phyloP scores from a whole-genome alignment of 2,888 invertebrate genomes.

The Diogma glabrata region DNA sequence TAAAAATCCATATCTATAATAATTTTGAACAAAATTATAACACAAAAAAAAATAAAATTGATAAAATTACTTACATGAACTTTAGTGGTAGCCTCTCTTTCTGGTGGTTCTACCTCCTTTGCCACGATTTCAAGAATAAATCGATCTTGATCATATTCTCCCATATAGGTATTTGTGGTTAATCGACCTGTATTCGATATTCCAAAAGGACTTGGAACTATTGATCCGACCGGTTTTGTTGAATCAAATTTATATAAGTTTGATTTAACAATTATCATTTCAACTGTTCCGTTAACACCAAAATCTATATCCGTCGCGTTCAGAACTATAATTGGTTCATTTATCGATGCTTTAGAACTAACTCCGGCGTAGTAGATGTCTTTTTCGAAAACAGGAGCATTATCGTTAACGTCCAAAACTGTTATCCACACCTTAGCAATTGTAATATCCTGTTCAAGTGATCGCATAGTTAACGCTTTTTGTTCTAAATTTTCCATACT shows the following conservation, averaged over 20 bases:
- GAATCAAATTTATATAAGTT: constrained; percentile 71
- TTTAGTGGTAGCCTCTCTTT: constrained; percentile 61
- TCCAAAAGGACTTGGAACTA: constrained; percentile 74
- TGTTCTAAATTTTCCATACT: constrained; percentile 43
- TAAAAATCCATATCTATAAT: constrained; percentile 77
- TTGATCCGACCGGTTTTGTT: constrained; percentile 65
- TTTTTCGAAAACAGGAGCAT: constrained; percentile 61
- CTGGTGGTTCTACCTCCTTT: constrained; percentile 67
- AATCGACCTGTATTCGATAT: constrained; percentile 34
- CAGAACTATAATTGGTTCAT: constrained; percentile 61
- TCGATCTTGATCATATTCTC: constrained; percentile 79
- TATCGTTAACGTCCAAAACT: constrained; percentile 76
- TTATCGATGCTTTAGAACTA: constrained; percentile 64
- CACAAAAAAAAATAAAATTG: constrained; percentile 11
- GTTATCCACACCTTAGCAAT: constrained; percentile 59
- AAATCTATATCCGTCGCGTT: constrained; percentile 73
- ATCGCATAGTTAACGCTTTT: constrained; percentile 36
- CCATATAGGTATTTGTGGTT: constrained; percentile 65
- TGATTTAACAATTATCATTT: constrained; percentile 70
- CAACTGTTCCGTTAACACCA: constrained; percentile 69
- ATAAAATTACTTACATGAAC: constrained; percentile 72
- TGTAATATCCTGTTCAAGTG: constrained; percentile 48
- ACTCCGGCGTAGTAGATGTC: constrained; percentile 44
- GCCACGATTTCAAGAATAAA: constrained; percentile 77
- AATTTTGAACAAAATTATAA: neutral